phyloP scores from a whole-genome alignment of 2,797 vertebrate genomes.

The Oreortyx pictus region DNA sequence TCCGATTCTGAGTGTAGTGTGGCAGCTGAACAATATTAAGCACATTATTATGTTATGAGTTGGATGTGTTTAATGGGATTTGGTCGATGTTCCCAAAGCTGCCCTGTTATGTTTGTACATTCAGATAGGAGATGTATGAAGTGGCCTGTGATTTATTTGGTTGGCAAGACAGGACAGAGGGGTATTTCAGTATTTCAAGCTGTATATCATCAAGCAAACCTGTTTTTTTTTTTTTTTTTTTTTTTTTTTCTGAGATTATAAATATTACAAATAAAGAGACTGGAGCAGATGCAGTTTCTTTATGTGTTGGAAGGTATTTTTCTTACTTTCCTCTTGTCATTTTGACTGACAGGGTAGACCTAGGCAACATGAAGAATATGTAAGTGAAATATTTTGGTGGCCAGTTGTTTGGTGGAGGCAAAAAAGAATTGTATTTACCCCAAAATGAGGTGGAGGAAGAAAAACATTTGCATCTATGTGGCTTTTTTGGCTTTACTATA shows the following conservation, averaged over 20 bases:
- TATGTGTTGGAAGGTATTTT: background rate
- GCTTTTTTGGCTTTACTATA: background rate
- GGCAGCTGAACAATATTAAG: slow-evolving; percentile 39
- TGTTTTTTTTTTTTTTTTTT: background rate
- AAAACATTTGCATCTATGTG: background rate
- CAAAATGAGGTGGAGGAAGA: background rate
- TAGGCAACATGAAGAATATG: background rate
- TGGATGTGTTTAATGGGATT: slow-evolving; percentile 53
- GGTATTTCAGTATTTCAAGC: slow-evolving; percentile 6
- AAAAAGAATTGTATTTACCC: background rate
- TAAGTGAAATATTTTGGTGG: background rate
- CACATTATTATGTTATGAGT: slow-evolving; percentile 34
- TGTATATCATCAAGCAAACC: slow-evolving; percentile 9
- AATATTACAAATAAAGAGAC: background rate
- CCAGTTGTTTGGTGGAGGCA: background rate
- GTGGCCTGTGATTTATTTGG: slow-evolving; percentile 39
- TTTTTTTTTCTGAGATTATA: background rate
- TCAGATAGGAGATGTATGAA: slow-evolving; percentile 3
- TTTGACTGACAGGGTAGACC: background rate
- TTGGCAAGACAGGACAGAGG: slow-evolving; percentile 20
- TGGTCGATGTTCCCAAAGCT: slow-evolving; percentile 43
- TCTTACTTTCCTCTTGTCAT: background rate
- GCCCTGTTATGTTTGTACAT: slow-evolving; percentile 24
- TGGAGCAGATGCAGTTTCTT: background rate
- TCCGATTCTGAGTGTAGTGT: background rate